Conservation (phyloP, 2,113 vertebrate species). For the Euleptes europaea region DNA sequence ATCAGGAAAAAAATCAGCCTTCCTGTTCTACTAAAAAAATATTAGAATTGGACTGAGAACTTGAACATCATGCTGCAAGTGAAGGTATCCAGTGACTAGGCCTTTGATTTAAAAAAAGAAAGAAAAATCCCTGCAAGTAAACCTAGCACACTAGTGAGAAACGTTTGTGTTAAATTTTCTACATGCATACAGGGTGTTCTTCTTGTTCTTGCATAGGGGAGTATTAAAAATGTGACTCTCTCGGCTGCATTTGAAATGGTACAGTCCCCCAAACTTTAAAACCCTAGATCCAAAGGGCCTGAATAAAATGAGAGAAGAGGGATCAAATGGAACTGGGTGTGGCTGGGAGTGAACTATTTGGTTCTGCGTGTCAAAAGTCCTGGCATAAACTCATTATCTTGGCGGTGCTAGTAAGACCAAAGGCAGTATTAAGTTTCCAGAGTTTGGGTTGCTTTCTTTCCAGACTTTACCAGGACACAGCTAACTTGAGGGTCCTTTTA, state of each 20-base stretch:
- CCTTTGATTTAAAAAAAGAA: neutral
- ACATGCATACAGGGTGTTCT: neutral
- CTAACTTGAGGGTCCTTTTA: constrained; percentile 41
- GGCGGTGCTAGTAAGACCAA: constrained; percentile 45
- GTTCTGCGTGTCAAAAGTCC: constrained; percentile 41
- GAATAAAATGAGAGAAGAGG: neutral
- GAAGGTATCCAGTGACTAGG: neutral
- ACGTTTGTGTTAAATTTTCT: neutral
- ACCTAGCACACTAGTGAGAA: neutral
- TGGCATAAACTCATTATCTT: constrained; percentile 34
- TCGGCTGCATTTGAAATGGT: neutral
- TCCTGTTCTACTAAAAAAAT: neutral
- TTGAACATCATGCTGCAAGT: neutral
- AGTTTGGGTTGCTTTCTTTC: constrained; percentile 46
- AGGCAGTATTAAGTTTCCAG: constrained; percentile 47
- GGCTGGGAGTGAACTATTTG: constrained; percentile 26
- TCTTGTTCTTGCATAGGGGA: neutral
- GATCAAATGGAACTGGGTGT: constrained; percentile 32
- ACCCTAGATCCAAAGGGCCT: constrained; percentile 37
- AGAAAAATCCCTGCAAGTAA: neutral
- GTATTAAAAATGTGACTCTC: neutral
- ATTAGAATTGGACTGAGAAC: neutral
- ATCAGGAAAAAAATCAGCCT: neutral
- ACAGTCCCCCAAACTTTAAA: constrained; percentile 17
- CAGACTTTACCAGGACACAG: constrained; percentile 41